Percentiles rank a stretch among this genome's conserved stretches.
phyloP scores from a whole-genome alignment of 2,113 vertebrate genomes.

The Tetrao urogallus region DNA sequence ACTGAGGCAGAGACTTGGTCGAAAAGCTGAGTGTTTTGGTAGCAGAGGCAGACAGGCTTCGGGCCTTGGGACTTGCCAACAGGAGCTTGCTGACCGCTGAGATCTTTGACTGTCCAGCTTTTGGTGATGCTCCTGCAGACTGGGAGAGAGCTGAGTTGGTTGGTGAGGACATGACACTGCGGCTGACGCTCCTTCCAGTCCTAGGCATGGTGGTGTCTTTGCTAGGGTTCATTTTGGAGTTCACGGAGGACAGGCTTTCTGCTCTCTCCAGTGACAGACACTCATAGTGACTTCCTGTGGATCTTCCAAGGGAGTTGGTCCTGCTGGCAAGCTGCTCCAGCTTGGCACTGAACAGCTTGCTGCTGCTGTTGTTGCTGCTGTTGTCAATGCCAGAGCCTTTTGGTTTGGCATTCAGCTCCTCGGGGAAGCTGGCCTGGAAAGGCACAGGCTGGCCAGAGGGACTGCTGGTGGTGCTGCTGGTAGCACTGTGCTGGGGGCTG shows the following conservation, averaged over 20 bases:
- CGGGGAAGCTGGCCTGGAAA: constrained; percentile 75
- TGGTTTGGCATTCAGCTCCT: constrained; percentile 82
- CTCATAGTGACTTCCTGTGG: constrained; percentile 86
- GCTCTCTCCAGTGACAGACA: constrained; percentile 93
- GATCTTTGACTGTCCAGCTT: constrained; percentile 88
- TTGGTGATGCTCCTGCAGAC: constrained; percentile 85
- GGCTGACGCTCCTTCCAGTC: constrained; percentile 85
- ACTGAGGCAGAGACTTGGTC: constrained; percentile 94
- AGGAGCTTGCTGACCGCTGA: constrained; percentile 96
- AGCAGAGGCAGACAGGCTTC: constrained; percentile 90
- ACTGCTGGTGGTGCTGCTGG: constrained; percentile 71
- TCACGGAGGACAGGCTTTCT: constrained; percentile 87
- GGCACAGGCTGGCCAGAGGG: constrained; percentile 74
- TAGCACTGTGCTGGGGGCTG: constrained; percentile 85
- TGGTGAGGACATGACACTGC: constrained; percentile 82
- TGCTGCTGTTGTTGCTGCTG: constrained; percentile 86
- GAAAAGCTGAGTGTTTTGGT: constrained; percentile 97
- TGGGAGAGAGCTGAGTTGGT: constrained; percentile 70
- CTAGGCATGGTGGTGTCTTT: constrained; percentile 93
- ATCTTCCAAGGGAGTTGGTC: constrained; percentile 91
- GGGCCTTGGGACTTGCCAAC: constrained; percentile 91
- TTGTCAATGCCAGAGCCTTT: constrained; percentile 81
- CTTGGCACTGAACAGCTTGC: constrained; percentile 93
- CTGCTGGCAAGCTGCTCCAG: constrained; percentile 91
- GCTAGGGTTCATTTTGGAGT: constrained; percentile 78